Evolutionary conservation across 2,888 invertebrate species (phyloP).

Genomic region (Noctua comes): DNA sequence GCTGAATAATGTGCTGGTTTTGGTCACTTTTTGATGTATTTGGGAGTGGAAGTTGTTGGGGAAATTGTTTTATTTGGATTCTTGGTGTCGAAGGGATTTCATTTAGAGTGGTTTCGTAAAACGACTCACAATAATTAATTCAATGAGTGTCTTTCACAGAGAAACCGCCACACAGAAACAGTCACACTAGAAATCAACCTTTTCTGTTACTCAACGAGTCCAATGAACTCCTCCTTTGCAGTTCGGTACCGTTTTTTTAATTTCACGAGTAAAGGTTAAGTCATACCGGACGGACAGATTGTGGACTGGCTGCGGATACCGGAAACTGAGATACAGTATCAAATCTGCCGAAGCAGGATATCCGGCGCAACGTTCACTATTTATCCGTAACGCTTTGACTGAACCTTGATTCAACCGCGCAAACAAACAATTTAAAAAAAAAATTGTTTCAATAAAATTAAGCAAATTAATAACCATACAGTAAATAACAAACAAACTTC

Average conservation of each 20-base stretch:
- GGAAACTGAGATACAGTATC: neutral
- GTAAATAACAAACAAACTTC: conserved; percentile 39
- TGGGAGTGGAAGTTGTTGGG: conserved; percentile 16
- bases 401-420: neutral
- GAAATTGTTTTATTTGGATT: conserved; percentile 3
- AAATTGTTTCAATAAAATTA: neutral
- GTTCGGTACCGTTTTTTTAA: neutral
- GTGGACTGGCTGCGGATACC: neutral
- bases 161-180: no score
- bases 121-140: neutral
- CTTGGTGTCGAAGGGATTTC: conserved; percentile 6
- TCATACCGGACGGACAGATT: neutral
- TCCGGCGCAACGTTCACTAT: neutral
- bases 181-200: neutral
- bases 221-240: no score
- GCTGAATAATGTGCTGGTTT: conserved; percentile 45
- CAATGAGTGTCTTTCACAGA: neutral
- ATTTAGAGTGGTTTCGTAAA: conserved; percentile 19
- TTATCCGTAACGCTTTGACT: neutral
- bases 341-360: neutral
- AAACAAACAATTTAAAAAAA: neutral
- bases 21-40: conserved; percentile 54
- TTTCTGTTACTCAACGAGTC: neutral
- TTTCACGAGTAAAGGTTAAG: neutral
- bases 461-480: conserved; percentile 27